Evolutionary conservation across 2,888 invertebrate genomes (phyloP).

Genomic region (Tanytarsus gracilentus): DNA sequence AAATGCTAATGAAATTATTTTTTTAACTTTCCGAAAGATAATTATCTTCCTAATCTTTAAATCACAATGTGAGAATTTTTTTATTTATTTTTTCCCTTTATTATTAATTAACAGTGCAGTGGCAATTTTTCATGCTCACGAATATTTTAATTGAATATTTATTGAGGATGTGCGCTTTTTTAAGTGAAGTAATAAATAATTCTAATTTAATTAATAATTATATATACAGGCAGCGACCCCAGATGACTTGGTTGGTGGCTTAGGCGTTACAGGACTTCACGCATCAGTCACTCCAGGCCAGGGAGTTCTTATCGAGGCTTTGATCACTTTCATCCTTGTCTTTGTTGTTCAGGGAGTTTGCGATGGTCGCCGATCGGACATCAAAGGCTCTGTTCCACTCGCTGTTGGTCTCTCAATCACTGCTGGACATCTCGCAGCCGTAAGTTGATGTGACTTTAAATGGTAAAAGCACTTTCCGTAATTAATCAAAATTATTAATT

Average conservation of each 20-base stretch:
- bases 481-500: background rate
- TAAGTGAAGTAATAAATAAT: background rate
- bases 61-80: no score
- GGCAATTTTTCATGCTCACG: no score
- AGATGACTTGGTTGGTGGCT: conserved; percentile 43
- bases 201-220: background rate
- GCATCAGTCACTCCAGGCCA: conserved; percentile 54
- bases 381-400: conserved; percentile 74
- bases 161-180: no score
- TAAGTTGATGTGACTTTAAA: conserved; percentile 46
- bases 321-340: conserved; percentile 79
- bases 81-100: no score
- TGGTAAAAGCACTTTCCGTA: conserved; percentile 9
- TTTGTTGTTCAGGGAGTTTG: conserved; percentile 79
- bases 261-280: conserved; percentile 60
- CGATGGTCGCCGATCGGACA: conserved; percentile 66
- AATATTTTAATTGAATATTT: no score
- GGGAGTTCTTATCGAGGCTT: conserved; percentile 71
- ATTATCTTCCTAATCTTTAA: no score
- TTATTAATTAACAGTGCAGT: no score
- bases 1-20: no score
- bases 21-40: no score
- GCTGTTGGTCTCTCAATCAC: conserved; percentile 82
- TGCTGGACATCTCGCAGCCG: conserved; percentile 74
- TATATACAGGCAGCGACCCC: conserved; percentile 45